These are phyloP conservation scores for Amphiprion ocellaris DNA, from an alignment of 2,113 vertebrate species.

Conservation along the genomic window DNA sequence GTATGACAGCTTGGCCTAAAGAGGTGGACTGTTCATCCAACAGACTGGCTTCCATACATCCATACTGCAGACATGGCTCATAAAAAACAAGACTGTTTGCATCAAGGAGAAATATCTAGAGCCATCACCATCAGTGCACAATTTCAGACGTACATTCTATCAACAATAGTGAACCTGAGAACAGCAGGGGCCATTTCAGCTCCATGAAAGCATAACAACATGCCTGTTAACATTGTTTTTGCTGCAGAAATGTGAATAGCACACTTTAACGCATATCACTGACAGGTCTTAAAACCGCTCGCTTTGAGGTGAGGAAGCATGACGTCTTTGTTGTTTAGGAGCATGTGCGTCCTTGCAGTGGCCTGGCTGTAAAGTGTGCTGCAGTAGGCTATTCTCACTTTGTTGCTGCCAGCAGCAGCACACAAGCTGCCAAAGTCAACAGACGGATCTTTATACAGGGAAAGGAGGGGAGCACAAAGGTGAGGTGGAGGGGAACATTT, in stretches of 20 bases:
- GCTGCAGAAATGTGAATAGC: constrained; percentile 8
- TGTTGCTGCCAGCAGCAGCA: constrained; percentile 59
- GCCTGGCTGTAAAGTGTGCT: constrained; percentile 64
- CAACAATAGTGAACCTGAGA: too few relatives aligned
- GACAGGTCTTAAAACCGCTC: constrained; percentile 31
- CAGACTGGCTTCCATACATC: too few relatives aligned
- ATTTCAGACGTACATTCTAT: too few relatives aligned
- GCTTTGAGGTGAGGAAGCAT: constrained; percentile 38
- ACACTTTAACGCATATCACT: background rate
- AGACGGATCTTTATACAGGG: constrained; percentile 42
- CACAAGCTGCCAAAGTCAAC: constrained; percentile 59
- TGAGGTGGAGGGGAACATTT: constrained; percentile 21
- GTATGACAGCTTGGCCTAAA: background rate
- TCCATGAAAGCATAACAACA: constrained; percentile 4
- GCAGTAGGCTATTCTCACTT: constrained; percentile 58
- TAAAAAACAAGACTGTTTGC: too few relatives aligned
- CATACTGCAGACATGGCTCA: too few relatives aligned
- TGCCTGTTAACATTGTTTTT: background rate
- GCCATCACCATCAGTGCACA: too few relatives aligned
- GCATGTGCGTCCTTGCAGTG: constrained; percentile 49
- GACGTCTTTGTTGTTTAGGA: constrained; percentile 54
- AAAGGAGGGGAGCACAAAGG: constrained; percentile 39
- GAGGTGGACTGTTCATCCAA: background rate
- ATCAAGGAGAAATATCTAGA: too few relatives aligned
- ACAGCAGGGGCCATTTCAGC: background rate